phyloP scores from a whole-genome alignment of 2,113 vertebrate genomes.

The Hemichromis elongatus region DNA sequence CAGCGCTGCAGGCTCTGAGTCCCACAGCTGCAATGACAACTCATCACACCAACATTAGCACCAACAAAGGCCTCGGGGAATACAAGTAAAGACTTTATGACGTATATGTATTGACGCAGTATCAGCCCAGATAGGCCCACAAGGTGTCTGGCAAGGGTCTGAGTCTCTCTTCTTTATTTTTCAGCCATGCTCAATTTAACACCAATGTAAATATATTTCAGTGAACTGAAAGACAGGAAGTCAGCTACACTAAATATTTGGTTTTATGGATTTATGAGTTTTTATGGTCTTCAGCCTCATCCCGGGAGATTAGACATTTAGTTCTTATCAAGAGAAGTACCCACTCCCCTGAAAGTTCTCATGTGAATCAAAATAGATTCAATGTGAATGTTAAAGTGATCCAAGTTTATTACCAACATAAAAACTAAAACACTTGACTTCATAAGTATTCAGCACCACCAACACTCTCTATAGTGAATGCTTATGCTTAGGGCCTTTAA shows the following conservation, averaged over 20 bases:
- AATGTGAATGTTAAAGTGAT: not conserved
- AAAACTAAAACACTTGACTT: not conserved
- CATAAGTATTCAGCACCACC: not conserved
- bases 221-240: not conserved
- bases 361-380: not conserved
- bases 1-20: not conserved
- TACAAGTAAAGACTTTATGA: conserved; percentile 14
- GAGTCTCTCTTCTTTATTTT: not conserved
- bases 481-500: not conserved
- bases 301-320: not conserved
- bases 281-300: not conserved
- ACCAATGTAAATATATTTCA: not conserved
- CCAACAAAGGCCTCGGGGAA: not conserved
- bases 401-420: not conserved
- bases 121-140: not conserved
- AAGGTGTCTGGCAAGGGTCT: not conserved
- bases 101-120: not conserved
- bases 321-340: not conserved
- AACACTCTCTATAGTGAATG: not conserved
- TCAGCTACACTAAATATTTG: not conserved
- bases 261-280: not conserved
- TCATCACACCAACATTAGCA: not conserved
- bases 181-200: not conserved
- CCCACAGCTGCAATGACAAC: conserved; percentile 12
- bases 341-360: not conserved